Evolutionary conservation across 1,140 invertebrate genomes (phyloP).

Genomic region (Episyrphus balteatus): DNA sequence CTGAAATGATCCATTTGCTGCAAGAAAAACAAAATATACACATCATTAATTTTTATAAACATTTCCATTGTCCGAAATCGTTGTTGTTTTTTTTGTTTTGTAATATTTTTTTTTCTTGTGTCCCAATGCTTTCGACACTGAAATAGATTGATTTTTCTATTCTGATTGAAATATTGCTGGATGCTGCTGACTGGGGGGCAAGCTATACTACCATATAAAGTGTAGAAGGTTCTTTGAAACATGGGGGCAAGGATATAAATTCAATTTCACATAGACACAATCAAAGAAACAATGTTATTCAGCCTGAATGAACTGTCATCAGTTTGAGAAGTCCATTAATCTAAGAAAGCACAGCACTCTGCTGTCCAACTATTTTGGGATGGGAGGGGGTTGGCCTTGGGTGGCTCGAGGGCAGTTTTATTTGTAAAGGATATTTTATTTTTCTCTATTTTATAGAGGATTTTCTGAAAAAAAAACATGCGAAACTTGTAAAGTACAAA

Average conservation of each 20-base stretch:
- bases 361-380: too few relatives aligned
- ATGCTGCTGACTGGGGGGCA: too few relatives aligned
- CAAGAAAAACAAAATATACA: conserved; percentile 42
- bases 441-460: too few relatives aligned
- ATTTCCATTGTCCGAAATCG: background rate
- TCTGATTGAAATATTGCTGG: background rate
- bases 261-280: background rate
- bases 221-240: background rate
- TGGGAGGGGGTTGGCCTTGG: too few relatives aligned
- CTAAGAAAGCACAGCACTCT: too few relatives aligned
- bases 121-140: background rate
- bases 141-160: background rate
- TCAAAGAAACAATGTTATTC: background rate
- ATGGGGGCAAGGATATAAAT: background rate
- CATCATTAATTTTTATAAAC: background rate
- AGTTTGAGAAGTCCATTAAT: conserved; percentile 3
- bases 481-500: too few relatives aligned
- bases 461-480: too few relatives aligned
- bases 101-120: background rate
- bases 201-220: background rate
- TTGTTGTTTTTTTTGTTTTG: background rate
- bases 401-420: too few relatives aligned
- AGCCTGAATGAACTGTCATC: conserved; percentile 1
- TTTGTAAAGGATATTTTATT: too few relatives aligned
- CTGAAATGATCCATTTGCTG: conserved; percentile 77